Percentiles rank a stretch among this genome's conserved stretches.
Conservation (phyloP, 2,888 invertebrate species). For the Brassicogethes aeneus region DNA sequence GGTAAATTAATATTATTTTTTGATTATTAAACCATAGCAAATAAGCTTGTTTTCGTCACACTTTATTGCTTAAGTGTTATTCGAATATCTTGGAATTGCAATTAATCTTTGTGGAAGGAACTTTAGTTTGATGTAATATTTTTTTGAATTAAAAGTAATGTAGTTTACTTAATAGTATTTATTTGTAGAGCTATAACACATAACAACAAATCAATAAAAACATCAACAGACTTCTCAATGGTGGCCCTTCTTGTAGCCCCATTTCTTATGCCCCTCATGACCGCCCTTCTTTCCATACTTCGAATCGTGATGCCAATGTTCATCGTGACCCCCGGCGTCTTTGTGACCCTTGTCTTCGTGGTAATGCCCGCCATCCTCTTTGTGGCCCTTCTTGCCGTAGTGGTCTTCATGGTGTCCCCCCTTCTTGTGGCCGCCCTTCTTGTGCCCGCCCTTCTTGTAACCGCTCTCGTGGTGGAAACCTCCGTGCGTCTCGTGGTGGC, state of each 20-base stretch:
- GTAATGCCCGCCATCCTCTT: slow-evolving; percentile 72
- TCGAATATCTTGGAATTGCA: no score
- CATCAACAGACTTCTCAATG: slow-evolving; percentile 14
- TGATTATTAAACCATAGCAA: not conserved
- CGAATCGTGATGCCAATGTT: slow-evolving; percentile 64
- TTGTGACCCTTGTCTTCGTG: slow-evolving; percentile 74
- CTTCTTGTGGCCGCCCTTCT: slow-evolving; percentile 74
- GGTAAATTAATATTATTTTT: not conserved
- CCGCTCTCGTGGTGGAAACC: slow-evolving; percentile 71
- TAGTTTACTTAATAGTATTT: not conserved
- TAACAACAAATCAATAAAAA: slow-evolving; percentile 9
- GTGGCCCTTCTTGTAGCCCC: slow-evolving; percentile 51
- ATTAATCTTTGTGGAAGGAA: no score
- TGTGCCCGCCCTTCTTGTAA: slow-evolving; percentile 72
- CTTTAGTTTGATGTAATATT: no score
- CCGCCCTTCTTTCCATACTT: slow-evolving; percentile 74
- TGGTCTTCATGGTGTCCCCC: slow-evolving; percentile 67
- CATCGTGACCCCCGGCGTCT: slow-evolving; percentile 66
- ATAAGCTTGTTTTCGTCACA: no score
- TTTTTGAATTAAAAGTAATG: no score
- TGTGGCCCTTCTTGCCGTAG: slow-evolving; percentile 71
- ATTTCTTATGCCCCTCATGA: slow-evolving; percentile 70
- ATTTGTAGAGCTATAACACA: slow-evolving; percentile 3
- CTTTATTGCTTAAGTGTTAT: no score
- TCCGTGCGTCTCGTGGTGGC: slow-evolving; percentile 74